These are phyloP conservation scores for Cyanoramphus novaezelandiae DNA, from an alignment of 2,113 vertebrate species.

Conservation along the genomic window DNA sequence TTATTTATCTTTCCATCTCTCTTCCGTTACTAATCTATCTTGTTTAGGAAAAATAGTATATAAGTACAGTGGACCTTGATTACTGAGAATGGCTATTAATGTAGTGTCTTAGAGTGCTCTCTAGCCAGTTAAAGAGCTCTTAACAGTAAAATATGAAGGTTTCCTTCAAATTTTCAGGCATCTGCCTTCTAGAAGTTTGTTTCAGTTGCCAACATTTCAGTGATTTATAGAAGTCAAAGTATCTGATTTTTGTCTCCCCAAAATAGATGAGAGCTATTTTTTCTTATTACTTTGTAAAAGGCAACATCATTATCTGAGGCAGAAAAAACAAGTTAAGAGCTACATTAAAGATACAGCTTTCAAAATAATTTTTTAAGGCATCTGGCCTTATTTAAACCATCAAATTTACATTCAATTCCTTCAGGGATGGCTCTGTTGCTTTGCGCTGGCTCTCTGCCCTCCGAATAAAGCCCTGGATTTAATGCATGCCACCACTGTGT, in stretches of 20 bases:
- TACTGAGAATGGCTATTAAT: conserved; percentile 14
- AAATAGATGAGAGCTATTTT: conserved; percentile 42
- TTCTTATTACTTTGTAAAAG: conserved; percentile 40
- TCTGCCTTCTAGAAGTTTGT: conserved; percentile 54
- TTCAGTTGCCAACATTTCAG: conserved; percentile 58
- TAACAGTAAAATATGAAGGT: conserved; percentile 43
- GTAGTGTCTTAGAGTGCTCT: background rate
- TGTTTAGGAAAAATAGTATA: conserved; percentile 1
- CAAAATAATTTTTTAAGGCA: conserved; percentile 65
- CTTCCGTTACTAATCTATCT: conserved; percentile 1
- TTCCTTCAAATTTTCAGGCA: conserved; percentile 52
- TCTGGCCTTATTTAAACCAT: conserved; percentile 78
- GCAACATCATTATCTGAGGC: conserved; percentile 31
- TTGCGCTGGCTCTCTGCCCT: conserved; percentile 64
- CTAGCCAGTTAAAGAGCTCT: conserved; percentile 18
- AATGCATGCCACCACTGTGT: conserved; percentile 37
- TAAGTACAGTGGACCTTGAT: conserved; percentile 12
- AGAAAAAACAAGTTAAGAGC: background rate
- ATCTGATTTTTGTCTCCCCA: conserved; percentile 65
- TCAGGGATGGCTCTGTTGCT: conserved; percentile 66
- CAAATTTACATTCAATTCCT: conserved; percentile 70
- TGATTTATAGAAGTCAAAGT: conserved; percentile 56
- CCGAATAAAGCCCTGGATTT: conserved; percentile 62
- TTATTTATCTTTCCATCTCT: conserved; percentile 18
- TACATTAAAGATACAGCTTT: conserved; percentile 63